These are phyloP conservation scores for Saxidomus purpurata DNA, from an alignment of 1,140 invertebrate species.

Conservation along the genomic window DNA sequence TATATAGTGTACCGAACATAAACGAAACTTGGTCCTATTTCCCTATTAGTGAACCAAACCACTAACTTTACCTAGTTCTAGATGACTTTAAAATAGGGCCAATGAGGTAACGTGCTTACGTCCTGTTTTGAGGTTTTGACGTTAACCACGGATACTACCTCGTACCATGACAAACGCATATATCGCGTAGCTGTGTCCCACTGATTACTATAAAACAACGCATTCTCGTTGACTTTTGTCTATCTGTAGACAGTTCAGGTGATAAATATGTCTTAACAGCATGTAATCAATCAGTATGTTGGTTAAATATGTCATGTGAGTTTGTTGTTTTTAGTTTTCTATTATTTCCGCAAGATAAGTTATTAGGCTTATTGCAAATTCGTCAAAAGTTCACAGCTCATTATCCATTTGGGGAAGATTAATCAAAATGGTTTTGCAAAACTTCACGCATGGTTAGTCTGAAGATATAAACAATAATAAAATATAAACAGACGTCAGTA, in stretches of 20 bases:
- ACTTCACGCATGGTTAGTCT: too few species aligned
- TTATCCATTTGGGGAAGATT: too few species aligned
- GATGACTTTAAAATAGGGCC: not conserved
- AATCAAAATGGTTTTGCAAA: too few species aligned
- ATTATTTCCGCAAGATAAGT: not conserved
- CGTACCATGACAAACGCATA: not conserved
- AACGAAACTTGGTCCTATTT: not conserved
- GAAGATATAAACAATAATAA: too few species aligned
- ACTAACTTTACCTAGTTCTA: not conserved
- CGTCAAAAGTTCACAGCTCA: not conserved
- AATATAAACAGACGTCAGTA: too few species aligned
- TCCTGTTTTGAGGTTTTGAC: slow-evolving; percentile 28
- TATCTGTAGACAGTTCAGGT: not conserved
- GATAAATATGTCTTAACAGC: not conserved
- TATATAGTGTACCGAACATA: too few species aligned
- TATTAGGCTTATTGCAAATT: not conserved
- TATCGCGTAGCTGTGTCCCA: not conserved
- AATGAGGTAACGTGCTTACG: slow-evolving; percentile 37
- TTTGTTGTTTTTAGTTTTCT: slow-evolving; percentile 4
- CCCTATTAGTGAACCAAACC: not conserved
- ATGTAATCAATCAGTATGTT: slow-evolving; percentile 15
- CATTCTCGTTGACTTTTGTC: not conserved
- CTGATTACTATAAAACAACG: not conserved
- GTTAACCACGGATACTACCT: not conserved
- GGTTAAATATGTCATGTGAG: slow-evolving; percentile 3